Evolutionary conservation across 1,140 invertebrate species (phyloP).

Genomic region (Metaphire vulgaris): DNA sequence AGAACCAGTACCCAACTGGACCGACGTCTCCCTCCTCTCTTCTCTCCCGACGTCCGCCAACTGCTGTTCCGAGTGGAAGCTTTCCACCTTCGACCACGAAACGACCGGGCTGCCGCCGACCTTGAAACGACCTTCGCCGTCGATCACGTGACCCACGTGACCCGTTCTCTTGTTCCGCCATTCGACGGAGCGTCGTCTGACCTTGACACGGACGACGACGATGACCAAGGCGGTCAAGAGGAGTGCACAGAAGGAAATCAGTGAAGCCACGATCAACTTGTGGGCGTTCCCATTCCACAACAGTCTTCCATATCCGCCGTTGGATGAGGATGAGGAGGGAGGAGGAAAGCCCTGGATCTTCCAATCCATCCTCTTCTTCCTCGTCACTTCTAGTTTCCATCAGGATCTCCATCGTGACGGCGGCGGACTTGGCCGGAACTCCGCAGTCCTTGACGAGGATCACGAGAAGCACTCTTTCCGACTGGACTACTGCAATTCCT

Average conservation of each 20-base stretch:
- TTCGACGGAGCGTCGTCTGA: neutral
- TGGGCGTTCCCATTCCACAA: neutral
- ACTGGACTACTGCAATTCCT: neutral
- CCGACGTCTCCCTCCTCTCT: no score
- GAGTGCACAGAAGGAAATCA: neutral
- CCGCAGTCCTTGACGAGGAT: slow-evolving; percentile 20
- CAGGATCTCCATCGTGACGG: slow-evolving; percentile 1
- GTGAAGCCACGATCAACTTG: neutral
- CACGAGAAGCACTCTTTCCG: neutral
- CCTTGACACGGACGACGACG: neutral
- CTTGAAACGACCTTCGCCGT: no score
- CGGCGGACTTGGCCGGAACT: slow-evolving; percentile 4
- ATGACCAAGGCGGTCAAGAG: neutral
- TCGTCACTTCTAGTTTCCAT: no score
- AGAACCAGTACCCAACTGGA: no score
- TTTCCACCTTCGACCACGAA: no score
- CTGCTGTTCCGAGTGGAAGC: no score
- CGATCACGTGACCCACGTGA: no score
- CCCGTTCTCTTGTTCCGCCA: neutral
- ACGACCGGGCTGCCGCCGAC: no score
- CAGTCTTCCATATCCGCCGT: no score
- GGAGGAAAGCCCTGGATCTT: neutral
- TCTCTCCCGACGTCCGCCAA: no score
- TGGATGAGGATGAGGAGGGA: no score
- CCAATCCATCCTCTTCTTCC: neutral